These are phyloP conservation scores for Dreissena rostriformis DNA, from an alignment of 1,140 invertebrate species.

Conservation along the genomic window DNA sequence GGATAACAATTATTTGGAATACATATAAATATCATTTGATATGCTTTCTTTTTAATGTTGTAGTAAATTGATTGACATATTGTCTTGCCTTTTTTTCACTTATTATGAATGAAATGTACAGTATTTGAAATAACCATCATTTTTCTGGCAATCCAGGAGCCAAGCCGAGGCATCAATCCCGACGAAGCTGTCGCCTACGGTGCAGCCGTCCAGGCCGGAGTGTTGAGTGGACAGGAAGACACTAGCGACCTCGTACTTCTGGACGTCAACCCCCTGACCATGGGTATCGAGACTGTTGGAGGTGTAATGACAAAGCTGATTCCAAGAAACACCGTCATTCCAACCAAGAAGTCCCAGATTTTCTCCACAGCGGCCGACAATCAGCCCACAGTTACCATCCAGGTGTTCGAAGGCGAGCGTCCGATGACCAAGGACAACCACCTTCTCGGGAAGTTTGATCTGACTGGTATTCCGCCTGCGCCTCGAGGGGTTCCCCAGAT, in stretches of 20 bases:
- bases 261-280: constrained; percentile 98
- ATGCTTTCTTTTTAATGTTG: not conserved
- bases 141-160: constrained; percentile 85
- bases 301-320: constrained; percentile 99
- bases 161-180: constrained; percentile 98
- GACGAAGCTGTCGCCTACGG: constrained; percentile 93
- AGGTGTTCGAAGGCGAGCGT: constrained; percentile 98
- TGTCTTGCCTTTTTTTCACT: not conserved
- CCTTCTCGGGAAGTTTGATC: constrained; percentile 97
- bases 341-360: constrained; percentile 99
- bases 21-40: not conserved
- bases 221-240: constrained; percentile 87
- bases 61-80: not conserved
- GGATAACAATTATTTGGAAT: no score
- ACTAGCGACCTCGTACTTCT: constrained; percentile 98
- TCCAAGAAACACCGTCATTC: constrained; percentile 98
- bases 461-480: constrained; percentile 98
- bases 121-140: not conserved
- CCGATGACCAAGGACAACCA: constrained; percentile 99
- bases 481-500: constrained; percentile 99
- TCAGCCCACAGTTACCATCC: constrained; percentile 99
- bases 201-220: constrained; percentile 98
- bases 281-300: constrained; percentile 99
- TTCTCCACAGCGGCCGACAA: constrained; percentile 99
- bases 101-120: not conserved